Base-by-base conservation (phyloP, 2,113 vertebrate genomes). In the Leptocoma aspasia region DNA sequence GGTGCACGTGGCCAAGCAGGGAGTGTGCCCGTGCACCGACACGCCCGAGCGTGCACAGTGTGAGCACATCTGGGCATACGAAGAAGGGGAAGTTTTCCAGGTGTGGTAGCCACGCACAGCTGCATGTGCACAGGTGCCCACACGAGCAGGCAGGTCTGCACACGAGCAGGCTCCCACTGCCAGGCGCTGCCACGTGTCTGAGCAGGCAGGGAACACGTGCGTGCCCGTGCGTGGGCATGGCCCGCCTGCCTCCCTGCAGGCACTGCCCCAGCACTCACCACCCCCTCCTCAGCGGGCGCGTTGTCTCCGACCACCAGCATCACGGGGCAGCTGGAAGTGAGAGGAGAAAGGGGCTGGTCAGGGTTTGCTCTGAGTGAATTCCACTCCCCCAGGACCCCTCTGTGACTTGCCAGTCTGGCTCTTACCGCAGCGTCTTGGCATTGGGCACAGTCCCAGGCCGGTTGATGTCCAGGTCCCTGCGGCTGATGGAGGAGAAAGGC, bases 271-370 rank as follows among this genome's bases (percentile, higher is more conserved):
- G 10, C 59, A 97, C 99, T 99, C 96, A 99, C 99, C 99, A 99
- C 99, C 41, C 99, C 98, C 31, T 99, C 99, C 95, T 99, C 99
- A 7, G 99, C 99, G 1, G 99, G 99, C 0, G 99, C 98, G 0
- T 99, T 99, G 96, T 99, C 99, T 75, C 99, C 99, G 0, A 99
- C 99, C 41, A 99, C 99, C 97, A 99, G 97, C 99, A 99, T 99
- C 96, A 98, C 99, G 0, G 99, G 99, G 97, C 99, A 99, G 96
- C 99, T 99, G 92, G n/a, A 84, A 94, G 69, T 2, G 56, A 95
- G 50, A 82, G 79, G 56, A 92, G 49, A 35, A 56, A 87, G 35
- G 31, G 15, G 24, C 30, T 8, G 22, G 64, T 95, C 44, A 81
- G 79, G 60, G 45, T 21, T 50, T 72, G 33, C 17, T 2, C 10